Evolutionary conservation across 2,113 vertebrate species (phyloP).

Genomic region (Platycercus adscitus): DNA sequence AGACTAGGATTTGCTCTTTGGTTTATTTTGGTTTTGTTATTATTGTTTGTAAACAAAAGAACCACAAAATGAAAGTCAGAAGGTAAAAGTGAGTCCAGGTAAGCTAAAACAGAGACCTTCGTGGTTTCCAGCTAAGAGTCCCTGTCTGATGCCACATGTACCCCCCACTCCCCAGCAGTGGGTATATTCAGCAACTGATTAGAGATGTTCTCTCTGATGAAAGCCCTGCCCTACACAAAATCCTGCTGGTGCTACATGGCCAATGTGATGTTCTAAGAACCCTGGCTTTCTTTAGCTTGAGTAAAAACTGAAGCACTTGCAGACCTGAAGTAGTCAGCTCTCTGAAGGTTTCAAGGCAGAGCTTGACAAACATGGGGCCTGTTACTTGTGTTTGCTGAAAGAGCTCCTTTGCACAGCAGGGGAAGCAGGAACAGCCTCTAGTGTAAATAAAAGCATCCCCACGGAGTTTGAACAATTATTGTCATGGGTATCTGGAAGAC

Average conservation of each 20-base stretch:
- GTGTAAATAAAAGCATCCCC: neutral
- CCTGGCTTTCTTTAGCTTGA: neutral
- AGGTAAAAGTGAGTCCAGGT: neutral
- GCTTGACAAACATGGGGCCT: neutral
- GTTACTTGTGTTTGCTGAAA: neutral
- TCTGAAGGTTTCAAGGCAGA: neutral
- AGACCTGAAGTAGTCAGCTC: neutral
- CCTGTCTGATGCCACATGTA: neutral
- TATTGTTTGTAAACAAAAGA: neutral
- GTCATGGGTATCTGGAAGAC: neutral
- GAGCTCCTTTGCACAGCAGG: neutral
- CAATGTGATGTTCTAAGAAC: neutral
- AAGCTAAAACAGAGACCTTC: neutral
- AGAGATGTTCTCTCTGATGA: fast-evolving
- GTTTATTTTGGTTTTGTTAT: neutral
- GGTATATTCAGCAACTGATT: neutral
- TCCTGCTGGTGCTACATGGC: neutral
- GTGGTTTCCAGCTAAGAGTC: neutral
- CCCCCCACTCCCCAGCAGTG: neutral
- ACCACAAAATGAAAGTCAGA: neutral
- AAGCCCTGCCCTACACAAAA: neutral
- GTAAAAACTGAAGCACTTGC: neutral
- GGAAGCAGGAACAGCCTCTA: neutral
- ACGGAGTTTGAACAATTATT: neutral
- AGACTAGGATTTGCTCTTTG: neutral